Conservation (phyloP, 2,113 vertebrate genomes). For the Bostrychus sinensis region DNA sequence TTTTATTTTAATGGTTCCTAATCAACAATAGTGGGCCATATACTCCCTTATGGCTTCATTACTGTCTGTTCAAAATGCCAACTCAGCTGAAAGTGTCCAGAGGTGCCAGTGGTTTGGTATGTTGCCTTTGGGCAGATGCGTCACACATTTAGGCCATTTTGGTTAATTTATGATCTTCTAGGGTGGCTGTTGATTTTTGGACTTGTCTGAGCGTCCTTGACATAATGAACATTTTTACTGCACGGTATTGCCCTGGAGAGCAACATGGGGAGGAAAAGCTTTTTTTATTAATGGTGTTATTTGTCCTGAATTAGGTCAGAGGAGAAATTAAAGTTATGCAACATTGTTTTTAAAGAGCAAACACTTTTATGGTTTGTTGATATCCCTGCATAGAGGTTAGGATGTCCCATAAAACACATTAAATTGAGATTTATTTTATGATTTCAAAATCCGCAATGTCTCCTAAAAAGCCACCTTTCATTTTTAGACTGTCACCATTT, state of each 20-base stretch:
- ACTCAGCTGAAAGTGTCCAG: neutral
- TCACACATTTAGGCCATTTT: conserved; percentile 2
- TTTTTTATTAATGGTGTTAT: conserved; percentile 9
- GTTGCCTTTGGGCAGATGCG: neutral
- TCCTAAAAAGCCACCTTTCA: conserved; percentile 57
- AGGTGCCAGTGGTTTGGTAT: conserved; percentile 1
- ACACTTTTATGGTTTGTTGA: conserved; percentile 75
- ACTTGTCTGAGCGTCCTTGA: conserved; percentile 21
- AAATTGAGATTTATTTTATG: conserved; percentile 60
- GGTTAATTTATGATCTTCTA: conserved; percentile 31
- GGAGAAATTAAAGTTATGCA: conserved; percentile 69
- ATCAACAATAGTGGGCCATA: neutral
- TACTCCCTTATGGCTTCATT: neutral
- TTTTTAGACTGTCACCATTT: conserved; percentile 71
- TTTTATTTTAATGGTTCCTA: too few species aligned
- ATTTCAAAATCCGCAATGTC: conserved; percentile 70
- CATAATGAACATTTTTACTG: conserved; percentile 45
- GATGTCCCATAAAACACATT: conserved; percentile 65
- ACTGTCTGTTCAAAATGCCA: neutral
- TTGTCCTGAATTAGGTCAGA: conserved; percentile 48
- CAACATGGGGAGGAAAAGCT: conserved; percentile 17
- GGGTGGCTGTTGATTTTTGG: conserved; percentile 30
- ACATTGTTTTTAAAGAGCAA: conserved; percentile 63
- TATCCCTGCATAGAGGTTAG: conserved; percentile 69
- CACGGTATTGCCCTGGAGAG: conserved; percentile 53